These are phyloP conservation scores for Sebastes steindachneri DNA, from an alignment of 2,797 vertebrate genomes.

Conservation along the genomic window DNA sequence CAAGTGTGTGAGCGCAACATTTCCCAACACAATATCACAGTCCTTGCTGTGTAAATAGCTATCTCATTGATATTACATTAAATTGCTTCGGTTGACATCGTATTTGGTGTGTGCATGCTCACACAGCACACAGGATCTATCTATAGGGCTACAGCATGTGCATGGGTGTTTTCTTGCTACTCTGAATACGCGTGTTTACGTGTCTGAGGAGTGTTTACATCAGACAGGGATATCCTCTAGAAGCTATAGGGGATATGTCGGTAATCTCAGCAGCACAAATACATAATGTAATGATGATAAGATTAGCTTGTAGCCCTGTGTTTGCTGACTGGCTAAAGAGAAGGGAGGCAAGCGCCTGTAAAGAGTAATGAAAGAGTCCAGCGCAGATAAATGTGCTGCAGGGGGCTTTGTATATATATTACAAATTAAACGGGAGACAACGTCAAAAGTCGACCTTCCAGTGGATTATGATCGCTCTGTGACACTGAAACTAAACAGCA, in stretches of 20 bases:
- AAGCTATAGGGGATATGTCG: slow-evolving; percentile 52
- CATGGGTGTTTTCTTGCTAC: slow-evolving; percentile 3
- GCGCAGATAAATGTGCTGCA: slow-evolving; percentile 60
- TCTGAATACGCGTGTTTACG: slow-evolving; percentile 36
- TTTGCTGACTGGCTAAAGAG: slow-evolving; percentile 75
- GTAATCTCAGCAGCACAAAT: slow-evolving; percentile 72
- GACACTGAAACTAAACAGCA: slow-evolving; percentile 31
- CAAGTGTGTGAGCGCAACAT: slow-evolving; percentile 35
- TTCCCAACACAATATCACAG: slow-evolving; percentile 27
- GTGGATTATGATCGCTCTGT: slow-evolving; percentile 35
- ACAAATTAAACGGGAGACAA: slow-evolving; percentile 71
- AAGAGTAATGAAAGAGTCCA: slow-evolving; percentile 69
- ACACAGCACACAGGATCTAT: neutral
- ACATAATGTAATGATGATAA: slow-evolving; percentile 75
- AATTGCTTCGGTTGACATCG: slow-evolving; percentile 21
- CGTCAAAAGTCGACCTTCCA: slow-evolving; percentile 49
- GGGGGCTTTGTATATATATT: slow-evolving; percentile 77
- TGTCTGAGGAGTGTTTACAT: slow-evolving; percentile 60
- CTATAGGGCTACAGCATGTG: neutral
- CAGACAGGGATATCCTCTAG: slow-evolving; percentile 49
- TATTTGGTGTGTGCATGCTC: neutral
- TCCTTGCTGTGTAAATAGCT: slow-evolving; percentile 33
- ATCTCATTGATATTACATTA: slow-evolving; percentile 45
- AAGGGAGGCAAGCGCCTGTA: slow-evolving; percentile 47
- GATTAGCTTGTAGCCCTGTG: slow-evolving; percentile 66